Evolutionary conservation across 2,113 vertebrate genomes (phyloP).

Genomic region (Hassar affinis): DNA sequence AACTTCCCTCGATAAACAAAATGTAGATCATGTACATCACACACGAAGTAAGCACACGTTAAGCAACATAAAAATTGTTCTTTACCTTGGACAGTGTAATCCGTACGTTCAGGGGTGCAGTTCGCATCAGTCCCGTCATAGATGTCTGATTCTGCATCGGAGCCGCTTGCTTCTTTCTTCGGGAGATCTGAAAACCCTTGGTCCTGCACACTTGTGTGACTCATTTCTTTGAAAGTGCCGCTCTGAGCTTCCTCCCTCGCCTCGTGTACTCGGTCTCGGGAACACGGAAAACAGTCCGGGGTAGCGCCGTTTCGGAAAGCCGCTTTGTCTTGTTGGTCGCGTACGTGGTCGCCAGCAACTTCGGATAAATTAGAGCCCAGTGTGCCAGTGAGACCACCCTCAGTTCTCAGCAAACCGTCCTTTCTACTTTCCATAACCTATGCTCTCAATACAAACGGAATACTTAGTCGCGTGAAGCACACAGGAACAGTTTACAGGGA

Average conservation of each 20-base stretch:
- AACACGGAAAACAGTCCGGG: conserved; percentile 76
- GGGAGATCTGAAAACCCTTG: conserved; percentile 70
- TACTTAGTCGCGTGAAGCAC: conserved; percentile 40
- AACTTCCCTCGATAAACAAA: background rate
- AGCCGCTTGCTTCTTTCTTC: conserved; percentile 88
- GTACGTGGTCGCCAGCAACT: conserved; percentile 74
- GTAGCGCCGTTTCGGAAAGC: conserved; percentile 79
- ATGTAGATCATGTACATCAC: background rate
- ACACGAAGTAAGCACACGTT: background rate
- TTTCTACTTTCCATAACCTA: conserved; percentile 89
- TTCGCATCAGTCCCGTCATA: conserved; percentile 99
- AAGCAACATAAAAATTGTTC: background rate
- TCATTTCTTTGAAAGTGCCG: conserved; percentile 76
- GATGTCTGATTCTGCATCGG: conserved; percentile 97
- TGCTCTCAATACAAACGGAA: conserved; percentile 13
- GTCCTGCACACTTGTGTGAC: conserved; percentile 70
- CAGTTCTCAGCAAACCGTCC: conserved; percentile 88
- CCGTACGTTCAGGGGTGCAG: conserved; percentile 94
- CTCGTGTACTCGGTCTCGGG: conserved; percentile 73
- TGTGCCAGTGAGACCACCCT: conserved; percentile 84
- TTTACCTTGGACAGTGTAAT: conserved; percentile 89
- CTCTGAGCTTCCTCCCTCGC: conserved; percentile 75
- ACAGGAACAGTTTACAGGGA: conserved; percentile 55
- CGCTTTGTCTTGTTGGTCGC: conserved; percentile 82
- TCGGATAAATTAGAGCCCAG: conserved; percentile 80